phyloP scores from a whole-genome alignment of 2,113 vertebrate genomes.

The Chunga burmeisteri region DNA sequence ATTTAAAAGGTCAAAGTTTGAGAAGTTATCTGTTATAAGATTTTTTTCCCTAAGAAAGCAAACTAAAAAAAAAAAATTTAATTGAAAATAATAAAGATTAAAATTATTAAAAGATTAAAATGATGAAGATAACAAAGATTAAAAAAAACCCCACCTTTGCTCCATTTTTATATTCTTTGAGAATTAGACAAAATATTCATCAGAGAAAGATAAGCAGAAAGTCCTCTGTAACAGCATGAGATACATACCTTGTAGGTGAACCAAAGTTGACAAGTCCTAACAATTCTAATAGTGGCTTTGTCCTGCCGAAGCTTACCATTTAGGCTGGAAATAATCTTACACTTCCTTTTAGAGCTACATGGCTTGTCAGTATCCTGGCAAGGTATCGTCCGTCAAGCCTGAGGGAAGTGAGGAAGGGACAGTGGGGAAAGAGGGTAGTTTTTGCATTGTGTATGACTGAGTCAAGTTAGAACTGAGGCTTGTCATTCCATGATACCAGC shows the following conservation, averaged over 20 bases:
- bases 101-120: neutral
- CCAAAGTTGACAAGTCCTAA: neutral
- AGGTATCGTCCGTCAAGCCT: neutral
- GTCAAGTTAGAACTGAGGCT: neutral
- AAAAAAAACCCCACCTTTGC: accelerated
- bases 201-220: neutral
- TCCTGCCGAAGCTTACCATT: neutral
- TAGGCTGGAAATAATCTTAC: neutral
- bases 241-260: neutral
- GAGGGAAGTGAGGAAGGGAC: neutral
- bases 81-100: neutral
- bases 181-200: neutral
- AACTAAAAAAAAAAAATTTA: neutral
- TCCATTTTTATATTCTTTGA: neutral
- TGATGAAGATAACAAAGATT: neutral
- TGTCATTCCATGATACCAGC: neutral
- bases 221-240: neutral
- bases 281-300: neutral
- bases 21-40: neutral
- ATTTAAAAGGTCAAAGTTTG: neutral
- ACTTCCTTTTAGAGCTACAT: neutral
- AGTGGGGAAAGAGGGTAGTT: neutral
- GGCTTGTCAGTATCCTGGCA: neutral
- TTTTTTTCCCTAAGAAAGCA: neutral
- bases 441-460: neutral